phyloP scores from a whole-genome alignment of 2,113 vertebrate genomes.

The Myanophis thanlyinensis region DNA sequence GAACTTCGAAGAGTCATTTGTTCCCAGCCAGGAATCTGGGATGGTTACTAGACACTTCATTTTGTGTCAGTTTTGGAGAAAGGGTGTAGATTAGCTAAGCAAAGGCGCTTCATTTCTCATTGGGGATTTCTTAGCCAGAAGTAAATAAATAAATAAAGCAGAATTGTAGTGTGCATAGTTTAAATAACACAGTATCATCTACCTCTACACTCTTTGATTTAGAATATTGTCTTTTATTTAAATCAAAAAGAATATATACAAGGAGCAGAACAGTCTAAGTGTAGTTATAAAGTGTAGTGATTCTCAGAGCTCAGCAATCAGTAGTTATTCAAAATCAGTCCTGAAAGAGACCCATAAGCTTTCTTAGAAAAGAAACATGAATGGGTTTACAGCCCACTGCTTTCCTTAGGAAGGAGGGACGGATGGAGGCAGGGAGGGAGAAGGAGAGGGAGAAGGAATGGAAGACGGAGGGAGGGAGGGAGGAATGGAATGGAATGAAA shows the following conservation, averaged over 20 bases:
- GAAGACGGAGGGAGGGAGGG: no score
- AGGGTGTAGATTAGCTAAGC: background rate
- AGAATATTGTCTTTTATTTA: slow-evolving; percentile 7
- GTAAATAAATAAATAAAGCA: background rate
- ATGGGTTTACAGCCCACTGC: background rate
- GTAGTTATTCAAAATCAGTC: background rate
- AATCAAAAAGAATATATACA: background rate
- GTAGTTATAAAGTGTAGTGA: background rate
- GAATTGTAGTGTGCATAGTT: background rate
- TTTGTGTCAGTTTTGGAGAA: background rate
- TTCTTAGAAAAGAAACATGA: background rate
- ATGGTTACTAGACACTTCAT: slow-evolving; percentile 40
- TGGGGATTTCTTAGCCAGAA: background rate
- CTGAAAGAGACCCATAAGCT: background rate
- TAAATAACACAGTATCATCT: slow-evolving; percentile 21
- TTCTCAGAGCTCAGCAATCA: background rate
- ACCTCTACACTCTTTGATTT: slow-evolving; percentile 27
- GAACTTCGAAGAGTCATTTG: slow-evolving; percentile 51
- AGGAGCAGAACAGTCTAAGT: background rate
- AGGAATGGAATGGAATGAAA: background rate
- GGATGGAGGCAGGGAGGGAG: no score
- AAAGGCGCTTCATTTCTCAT: background rate
- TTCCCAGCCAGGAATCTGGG: slow-evolving; percentile 52
- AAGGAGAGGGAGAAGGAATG: no score
- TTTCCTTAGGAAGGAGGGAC: background rate